Percentiles rank a stretch among this genome's conserved stretches.
Conservation (phyloP, 2,797 vertebrate species). For the Lacerta viridis region DNA sequence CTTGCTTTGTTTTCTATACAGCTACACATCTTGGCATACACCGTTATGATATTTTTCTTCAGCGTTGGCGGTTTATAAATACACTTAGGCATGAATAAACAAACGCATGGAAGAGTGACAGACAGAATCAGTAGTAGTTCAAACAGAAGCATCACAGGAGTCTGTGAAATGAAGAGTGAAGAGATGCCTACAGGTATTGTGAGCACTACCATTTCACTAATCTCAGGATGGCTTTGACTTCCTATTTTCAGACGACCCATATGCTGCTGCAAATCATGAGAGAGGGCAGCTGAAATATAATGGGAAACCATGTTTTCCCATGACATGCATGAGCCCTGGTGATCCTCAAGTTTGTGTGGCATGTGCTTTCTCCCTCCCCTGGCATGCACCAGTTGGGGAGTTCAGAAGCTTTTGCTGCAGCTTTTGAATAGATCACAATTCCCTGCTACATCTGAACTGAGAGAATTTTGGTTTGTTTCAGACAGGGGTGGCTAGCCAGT, state of each 20-base stretch:
- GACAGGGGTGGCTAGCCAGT: no score
- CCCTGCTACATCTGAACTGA: not conserved
- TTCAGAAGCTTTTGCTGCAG: not conserved
- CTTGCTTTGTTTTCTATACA: not conserved
- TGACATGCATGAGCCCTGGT: not conserved
- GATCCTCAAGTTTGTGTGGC: not conserved
- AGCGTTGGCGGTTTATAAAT: no score
- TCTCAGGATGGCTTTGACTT: not conserved
- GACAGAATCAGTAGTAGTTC: not conserved
- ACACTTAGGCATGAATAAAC: no score
- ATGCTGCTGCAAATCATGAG: not conserved
- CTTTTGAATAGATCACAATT: not conserved
- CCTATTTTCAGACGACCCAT: not conserved
- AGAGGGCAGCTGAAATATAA: not conserved
- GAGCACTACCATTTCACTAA: not conserved
- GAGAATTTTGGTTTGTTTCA: not conserved
- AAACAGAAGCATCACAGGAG: not conserved
- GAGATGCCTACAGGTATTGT: not conserved
- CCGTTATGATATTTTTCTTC: no score
- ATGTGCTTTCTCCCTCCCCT: not conserved
- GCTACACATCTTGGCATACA: not conserved
- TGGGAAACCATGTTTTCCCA: not conserved
- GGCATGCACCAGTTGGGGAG: not conserved
- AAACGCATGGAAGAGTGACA: not conserved
- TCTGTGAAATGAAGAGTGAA: conserved; percentile 19